These are phyloP conservation scores for Cephonodes hylas DNA, from an alignment of 2,888 invertebrate species.

Conservation along the genomic window DNA sequence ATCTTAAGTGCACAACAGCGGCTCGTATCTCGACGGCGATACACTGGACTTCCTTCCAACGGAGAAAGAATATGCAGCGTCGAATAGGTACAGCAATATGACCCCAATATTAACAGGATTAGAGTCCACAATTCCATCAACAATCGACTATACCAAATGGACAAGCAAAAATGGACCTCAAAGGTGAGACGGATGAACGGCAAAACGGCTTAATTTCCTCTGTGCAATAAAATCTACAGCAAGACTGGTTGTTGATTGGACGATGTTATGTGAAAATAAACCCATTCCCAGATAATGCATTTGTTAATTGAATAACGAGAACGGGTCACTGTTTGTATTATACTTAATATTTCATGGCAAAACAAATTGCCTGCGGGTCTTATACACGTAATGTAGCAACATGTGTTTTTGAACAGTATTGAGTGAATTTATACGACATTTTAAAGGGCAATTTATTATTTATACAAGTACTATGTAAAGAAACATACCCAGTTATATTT, in stretches of 20 bases:
- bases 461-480: neutral
- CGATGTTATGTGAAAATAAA: conserved; percentile 1
- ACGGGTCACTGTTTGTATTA: neutral
- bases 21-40: conserved; percentile 52
- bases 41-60: conserved; percentile 48
- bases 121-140: conserved; percentile 24
- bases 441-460: neutral
- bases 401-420: neutral
- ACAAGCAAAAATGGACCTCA: conserved; percentile 51
- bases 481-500: neutral
- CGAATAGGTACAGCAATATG: conserved; percentile 30
- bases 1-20: conserved; percentile 58
- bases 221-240: conserved; percentile 39
- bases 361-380: neutral
- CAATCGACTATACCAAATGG: neutral
- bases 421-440: neutral
- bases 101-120: conserved; percentile 17
- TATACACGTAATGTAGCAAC: neutral
- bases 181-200: conserved; percentile 38
- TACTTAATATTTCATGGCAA: neutral
- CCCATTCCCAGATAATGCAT: conserved; percentile 29
- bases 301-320: conserved; percentile 48
- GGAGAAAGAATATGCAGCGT: conserved; percentile 41
- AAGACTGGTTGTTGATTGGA: conserved; percentile 5
- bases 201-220: conserved; percentile 58